Conservation (phyloP, 2,797 vertebrate species). For the Bothrops alternatus region DNA sequence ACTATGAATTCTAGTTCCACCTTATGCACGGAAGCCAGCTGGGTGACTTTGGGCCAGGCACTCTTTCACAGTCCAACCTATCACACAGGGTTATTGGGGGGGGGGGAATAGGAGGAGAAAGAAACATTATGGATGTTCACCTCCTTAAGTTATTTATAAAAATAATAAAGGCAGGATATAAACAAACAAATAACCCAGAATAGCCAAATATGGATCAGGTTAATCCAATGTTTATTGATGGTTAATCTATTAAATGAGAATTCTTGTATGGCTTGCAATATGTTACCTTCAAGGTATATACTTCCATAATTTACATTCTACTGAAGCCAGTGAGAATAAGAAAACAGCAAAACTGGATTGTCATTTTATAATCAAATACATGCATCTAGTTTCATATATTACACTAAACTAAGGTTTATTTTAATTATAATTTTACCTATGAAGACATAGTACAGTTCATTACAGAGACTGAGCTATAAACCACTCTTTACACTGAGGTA, state of each 20-base stretch:
- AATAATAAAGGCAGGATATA: neutral
- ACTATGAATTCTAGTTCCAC: neutral
- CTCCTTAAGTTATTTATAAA: neutral
- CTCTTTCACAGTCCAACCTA: neutral
- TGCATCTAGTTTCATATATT: neutral
- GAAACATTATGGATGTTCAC: neutral
- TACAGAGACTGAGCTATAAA: neutral
- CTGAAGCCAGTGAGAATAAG: neutral
- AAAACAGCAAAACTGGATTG: neutral
- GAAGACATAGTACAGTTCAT: neutral
- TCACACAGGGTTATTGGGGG: neutral
- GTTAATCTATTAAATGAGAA: neutral
- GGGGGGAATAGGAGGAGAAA: neutral
- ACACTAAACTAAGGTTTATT: neutral
- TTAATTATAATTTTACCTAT: neutral
- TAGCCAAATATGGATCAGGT: constrained; percentile 55
- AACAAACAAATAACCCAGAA: constrained; percentile 30
- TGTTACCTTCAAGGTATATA: neutral
- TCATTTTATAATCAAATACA: neutral
- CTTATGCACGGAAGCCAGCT: neutral
- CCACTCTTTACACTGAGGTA: neutral
- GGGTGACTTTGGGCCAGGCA: neutral
- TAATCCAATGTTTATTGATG: neutral
- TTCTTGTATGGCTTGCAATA: neutral
- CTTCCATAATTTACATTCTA: neutral